Evolutionary conservation across 2,888 invertebrate genomes (phyloP).

Genomic region (Sinelater perroti): DNA sequence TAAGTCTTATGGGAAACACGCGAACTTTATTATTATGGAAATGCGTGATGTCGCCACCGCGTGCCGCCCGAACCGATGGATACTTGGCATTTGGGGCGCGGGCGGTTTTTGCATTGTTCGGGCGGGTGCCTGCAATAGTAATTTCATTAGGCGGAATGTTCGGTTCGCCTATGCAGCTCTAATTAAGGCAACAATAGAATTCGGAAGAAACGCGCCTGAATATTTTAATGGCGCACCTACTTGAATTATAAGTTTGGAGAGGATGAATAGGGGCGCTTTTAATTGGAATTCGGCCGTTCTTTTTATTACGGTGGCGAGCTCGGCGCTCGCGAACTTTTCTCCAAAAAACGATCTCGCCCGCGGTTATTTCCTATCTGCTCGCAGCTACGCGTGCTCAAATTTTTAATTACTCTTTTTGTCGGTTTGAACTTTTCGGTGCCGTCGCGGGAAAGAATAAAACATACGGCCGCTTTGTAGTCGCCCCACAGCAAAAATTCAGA

Average conservation of each 20-base stretch:
- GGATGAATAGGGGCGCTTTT: constrained; percentile 41
- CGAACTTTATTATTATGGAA: constrained; percentile 45
- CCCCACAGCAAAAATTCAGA: background rate
- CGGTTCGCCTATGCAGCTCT: constrained; percentile 50
- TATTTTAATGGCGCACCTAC: constrained; percentile 54
- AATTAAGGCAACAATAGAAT: constrained; percentile 57
- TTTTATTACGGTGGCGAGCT: constrained; percentile 31
- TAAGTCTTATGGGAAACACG: constrained; percentile 39
- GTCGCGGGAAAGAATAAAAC: constrained; percentile 3
- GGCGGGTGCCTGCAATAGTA: constrained; percentile 43
- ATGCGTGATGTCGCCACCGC: constrained; percentile 44
- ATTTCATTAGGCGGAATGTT: constrained; percentile 53
- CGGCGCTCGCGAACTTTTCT: constrained; percentile 23
- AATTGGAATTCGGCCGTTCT: constrained; percentile 40
- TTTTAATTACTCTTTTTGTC: constrained; percentile 29
- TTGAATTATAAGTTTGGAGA: constrained; percentile 45
- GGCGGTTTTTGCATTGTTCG: constrained; percentile 22
- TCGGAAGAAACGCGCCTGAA: constrained; percentile 51
- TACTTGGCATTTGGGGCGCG: constrained; percentile 26
- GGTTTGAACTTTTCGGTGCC: constrained; percentile 4
- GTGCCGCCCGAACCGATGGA: constrained; percentile 40
- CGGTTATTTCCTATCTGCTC: constrained; percentile 25
- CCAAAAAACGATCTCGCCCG: constrained; percentile 22
- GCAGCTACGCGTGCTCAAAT: constrained; percentile 28
- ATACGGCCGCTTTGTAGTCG: constrained; percentile 3